phyloP scores from a whole-genome alignment of 1,140 invertebrate species.

The Bombus haemorrhoidalis region DNA sequence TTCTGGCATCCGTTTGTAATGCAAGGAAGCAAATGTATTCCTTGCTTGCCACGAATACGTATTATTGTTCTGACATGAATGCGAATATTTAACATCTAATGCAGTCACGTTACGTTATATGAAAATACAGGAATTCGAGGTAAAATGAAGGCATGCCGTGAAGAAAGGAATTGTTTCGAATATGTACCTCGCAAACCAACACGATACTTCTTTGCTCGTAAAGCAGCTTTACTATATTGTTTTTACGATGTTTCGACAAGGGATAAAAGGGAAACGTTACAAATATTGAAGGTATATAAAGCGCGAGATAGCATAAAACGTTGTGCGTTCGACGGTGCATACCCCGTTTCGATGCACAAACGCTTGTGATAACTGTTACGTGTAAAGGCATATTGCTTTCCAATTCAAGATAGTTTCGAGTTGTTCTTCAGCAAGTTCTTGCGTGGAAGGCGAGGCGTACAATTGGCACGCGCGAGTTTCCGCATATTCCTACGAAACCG shows the following conservation, averaged over 20 bases:
- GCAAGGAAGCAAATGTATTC: constrained; percentile 58
- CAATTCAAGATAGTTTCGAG: constrained; percentile 10
- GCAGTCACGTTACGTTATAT: constrained; percentile 47
- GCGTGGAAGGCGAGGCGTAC: background rate
- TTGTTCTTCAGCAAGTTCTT: background rate
- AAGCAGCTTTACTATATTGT: background rate
- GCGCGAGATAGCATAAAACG: no score
- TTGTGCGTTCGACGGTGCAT: no score
- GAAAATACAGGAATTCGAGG: constrained; percentile 26
- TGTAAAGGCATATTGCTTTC: constrained; percentile 43
- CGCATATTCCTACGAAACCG: background rate
- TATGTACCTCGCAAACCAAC: background rate
- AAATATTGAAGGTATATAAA: background rate
- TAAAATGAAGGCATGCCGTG: background rate
- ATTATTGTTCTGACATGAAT: constrained; percentile 62
- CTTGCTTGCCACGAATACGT: constrained; percentile 59
- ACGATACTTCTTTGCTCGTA: background rate
- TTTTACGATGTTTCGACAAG: background rate
- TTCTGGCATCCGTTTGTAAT: constrained; percentile 45
- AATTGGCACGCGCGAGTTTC: constrained; percentile 54
- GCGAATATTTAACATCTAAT: constrained; percentile 69
- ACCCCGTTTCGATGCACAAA: no score
- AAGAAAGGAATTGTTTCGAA: background rate
- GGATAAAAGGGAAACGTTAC: background rate
- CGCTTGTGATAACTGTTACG: background rate